Percentiles rank a stretch among this genome's conserved stretches.
phyloP scores from a whole-genome alignment of 2,113 vertebrate species.

The Motacilla tschutschensis region DNA sequence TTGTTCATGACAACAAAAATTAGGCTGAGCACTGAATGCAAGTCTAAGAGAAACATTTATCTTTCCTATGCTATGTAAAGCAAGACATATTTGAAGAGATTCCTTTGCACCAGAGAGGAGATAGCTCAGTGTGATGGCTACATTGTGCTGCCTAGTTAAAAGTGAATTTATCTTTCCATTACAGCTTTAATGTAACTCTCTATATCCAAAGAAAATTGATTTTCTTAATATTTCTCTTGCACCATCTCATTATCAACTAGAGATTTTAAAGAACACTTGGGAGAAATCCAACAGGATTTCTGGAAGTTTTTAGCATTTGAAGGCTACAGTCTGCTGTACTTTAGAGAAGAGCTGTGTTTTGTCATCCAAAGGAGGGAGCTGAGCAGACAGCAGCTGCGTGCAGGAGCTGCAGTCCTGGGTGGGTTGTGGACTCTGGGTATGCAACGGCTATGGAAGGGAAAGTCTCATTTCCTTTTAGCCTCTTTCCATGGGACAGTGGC shows the following conservation, averaged over 20 bases:
- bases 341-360: accelerated
- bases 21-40: not conserved
- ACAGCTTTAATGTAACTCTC: not conserved
- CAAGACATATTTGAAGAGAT: not conserved
- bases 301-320: not conserved
- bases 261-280: not conserved
- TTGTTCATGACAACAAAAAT: not conserved
- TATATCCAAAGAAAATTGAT: constrained; percentile 6
- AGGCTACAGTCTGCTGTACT: not conserved
- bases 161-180: constrained; percentile 31
- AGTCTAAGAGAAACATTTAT: not conserved
- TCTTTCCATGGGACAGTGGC: accelerated
- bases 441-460: not conserved
- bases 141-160: not conserved
- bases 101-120: not conserved
- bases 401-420: accelerated
- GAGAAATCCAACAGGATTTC: not conserved
- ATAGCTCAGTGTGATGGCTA: not conserved
- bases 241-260: not conserved
- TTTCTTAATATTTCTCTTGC: constrained; percentile 20
- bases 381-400: not conserved
- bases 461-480: not conserved
- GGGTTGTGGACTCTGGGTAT: accelerated
- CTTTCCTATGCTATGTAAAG: constrained; percentile 23
- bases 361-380: accelerated